These are phyloP conservation scores for Leptodactylus fallax DNA, from an alignment of 2,797 vertebrate genomes.

Conservation along the genomic window DNA sequence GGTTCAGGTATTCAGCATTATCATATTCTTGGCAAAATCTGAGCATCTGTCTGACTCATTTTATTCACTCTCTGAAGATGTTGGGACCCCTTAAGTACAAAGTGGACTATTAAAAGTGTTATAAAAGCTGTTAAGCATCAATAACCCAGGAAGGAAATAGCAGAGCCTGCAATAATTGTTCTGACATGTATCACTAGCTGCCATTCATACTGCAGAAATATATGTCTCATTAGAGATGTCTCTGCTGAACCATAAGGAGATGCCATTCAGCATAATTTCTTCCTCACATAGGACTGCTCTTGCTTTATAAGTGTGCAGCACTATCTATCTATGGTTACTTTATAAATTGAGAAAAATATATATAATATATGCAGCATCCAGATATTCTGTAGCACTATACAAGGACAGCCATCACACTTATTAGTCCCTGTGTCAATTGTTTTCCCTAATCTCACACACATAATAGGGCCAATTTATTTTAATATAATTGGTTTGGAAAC, in stretches of 20 bases:
- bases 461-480: too few species aligned
- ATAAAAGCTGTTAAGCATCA: conserved; percentile 17
- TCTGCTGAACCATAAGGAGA: conserved; percentile 22
- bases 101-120: conserved; percentile 15
- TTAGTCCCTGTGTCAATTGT: too few species aligned
- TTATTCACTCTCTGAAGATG: conserved; percentile 22
- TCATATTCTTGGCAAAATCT: background rate
- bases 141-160: conserved; percentile 12
- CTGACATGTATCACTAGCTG: conserved; percentile 20
- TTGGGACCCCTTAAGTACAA: conserved; percentile 1
- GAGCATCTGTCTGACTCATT: background rate
- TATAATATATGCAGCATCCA: too few species aligned
- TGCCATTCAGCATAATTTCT: background rate
- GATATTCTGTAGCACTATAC: too few species aligned
- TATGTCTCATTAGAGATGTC: conserved; percentile 5
- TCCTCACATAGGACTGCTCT: background rate
- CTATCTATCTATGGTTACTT: background rate
- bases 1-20: conserved; percentile 4
- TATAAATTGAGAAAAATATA: too few species aligned
- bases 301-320: background rate
- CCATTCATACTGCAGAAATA: background rate
- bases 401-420: too few species aligned
- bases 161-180: conserved; percentile 13
- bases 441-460: too few species aligned
- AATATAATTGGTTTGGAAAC: too few species aligned